These are phyloP conservation scores for Patiria miniata DNA, from an alignment of 35 echinoderm and acorn worm genomes.

Conservation along the genomic window DNA sequence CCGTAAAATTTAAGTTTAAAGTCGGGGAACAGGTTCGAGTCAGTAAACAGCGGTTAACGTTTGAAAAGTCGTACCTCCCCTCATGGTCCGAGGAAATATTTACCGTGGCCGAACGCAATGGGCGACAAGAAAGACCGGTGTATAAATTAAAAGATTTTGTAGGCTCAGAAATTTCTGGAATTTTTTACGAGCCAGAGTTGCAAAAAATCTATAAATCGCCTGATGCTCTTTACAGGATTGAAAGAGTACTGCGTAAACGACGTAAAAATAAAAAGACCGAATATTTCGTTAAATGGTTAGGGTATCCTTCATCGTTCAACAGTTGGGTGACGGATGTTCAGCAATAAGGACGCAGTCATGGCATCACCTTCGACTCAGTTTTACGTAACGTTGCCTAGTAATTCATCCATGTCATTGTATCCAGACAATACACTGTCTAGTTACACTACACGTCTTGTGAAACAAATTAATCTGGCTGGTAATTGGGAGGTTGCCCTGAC, in stretches of 20 bases:
- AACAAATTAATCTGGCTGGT: slow-evolving; percentile 27
- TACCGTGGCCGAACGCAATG: background rate
- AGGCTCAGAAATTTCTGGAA: background rate
- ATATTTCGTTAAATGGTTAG: slow-evolving; percentile 69
- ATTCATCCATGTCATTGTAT: slow-evolving; percentile 28
- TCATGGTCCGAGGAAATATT: slow-evolving; percentile 55
- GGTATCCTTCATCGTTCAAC: slow-evolving; percentile 43
- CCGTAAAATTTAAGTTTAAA: background rate
- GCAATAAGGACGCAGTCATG: background rate
- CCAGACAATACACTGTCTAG: slow-evolving; percentile 39
- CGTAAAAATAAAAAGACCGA: slow-evolving; percentile 47
- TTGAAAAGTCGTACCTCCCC: slow-evolving; percentile 45
- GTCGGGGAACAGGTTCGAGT: slow-evolving; percentile 35
- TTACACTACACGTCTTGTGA: slow-evolving; percentile 26
- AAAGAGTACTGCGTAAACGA: slow-evolving; percentile 34
- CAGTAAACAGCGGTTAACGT: slow-evolving; percentile 38
- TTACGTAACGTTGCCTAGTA: slow-evolving; percentile 58
- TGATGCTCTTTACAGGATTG: background rate
- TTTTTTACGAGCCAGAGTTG: slow-evolving; percentile 42
- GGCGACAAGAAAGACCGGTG: background rate
- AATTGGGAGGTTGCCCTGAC: slow-evolving; percentile 64
- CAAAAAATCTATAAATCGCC: too few relatives aligned
- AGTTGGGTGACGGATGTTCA: slow-evolving; percentile 47
- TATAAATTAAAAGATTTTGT: too few relatives aligned
- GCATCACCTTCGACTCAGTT: slow-evolving; percentile 27